Percentiles rank a stretch among this genome's conserved stretches.
Evolutionary conservation across 2,113 vertebrate genomes (phyloP).

Genomic region (Gulo gulo): DNA sequence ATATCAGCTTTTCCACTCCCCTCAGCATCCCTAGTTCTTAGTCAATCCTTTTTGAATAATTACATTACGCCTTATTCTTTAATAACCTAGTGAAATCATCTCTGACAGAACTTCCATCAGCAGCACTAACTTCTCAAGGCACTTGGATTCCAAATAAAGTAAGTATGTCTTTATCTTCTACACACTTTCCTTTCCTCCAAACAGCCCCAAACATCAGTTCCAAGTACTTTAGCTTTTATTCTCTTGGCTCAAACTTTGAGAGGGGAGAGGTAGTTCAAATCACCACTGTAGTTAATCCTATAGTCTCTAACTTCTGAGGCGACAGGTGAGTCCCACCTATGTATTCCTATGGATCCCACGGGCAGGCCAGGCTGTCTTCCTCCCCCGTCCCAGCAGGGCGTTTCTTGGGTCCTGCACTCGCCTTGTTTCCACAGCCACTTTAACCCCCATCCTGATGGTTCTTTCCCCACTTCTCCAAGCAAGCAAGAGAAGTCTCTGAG

Average conservation of each 20-base stretch:
- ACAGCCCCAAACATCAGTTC: not conserved
- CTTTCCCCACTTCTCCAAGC: not conserved
- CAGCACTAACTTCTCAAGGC: not conserved
- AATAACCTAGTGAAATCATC: not conserved
- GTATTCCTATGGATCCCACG: rapidly evolving
- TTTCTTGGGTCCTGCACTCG: not conserved
- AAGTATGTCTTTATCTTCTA: not conserved
- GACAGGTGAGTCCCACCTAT: no score
- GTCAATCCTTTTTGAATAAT: not conserved
- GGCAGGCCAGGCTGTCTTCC: not conserved
- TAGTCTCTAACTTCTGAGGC: not conserved
- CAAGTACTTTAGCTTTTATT: not conserved
- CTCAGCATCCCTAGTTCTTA: not conserved
- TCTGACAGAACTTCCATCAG: not conserved
- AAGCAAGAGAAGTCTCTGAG: not conserved
- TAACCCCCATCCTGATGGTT: not conserved
- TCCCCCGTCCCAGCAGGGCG: rapidly evolving
- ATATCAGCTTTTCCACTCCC: not conserved
- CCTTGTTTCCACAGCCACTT: not conserved
- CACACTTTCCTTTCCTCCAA: not conserved
- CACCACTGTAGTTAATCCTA: not conserved
- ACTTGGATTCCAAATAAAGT: not conserved
- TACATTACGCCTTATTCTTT: not conserved
- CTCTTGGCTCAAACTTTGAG: not conserved
- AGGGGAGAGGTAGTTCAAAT: not conserved